A percentile compares a stretch with the other conserved stretches of the same genome.
These are phyloP conservation scores for Drosophila busckii DNA, from an alignment of 1,140 invertebrate species.

Conservation along the genomic window DNA sequence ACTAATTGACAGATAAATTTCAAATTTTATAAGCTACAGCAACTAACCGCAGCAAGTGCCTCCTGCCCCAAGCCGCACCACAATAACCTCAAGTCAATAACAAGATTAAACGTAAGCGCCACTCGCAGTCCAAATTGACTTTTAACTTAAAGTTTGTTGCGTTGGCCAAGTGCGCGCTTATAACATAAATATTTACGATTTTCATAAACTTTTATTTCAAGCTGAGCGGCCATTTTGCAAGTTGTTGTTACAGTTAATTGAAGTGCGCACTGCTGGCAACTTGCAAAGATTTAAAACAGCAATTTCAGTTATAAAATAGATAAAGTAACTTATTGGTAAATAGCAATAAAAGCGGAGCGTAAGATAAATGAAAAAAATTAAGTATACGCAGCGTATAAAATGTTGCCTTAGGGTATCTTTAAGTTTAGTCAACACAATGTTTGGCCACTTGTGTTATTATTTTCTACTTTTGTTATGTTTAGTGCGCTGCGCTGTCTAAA, in stretches of 20 bases:
- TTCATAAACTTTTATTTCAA: slow-evolving; percentile 51
- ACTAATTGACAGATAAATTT: slow-evolving; percentile 31
- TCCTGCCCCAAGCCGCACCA: slow-evolving; percentile 4
- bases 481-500: too few species aligned
- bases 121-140: slow-evolving; percentile 27
- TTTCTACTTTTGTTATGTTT: too few species aligned
- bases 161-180: slow-evolving; percentile 14
- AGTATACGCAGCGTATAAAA: too few species aligned
- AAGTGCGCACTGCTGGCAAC: slow-evolving; percentile 33
- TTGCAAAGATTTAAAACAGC: too few species aligned
- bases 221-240: slow-evolving; percentile 23
- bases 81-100: background rate
- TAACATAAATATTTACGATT: slow-evolving; percentile 67
- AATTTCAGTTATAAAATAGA: slow-evolving; percentile 11
- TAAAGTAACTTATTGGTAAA: too few species aligned
- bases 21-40: slow-evolving; percentile 19
- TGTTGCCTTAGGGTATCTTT: too few species aligned
- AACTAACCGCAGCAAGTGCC: slow-evolving; percentile 17
- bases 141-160: slow-evolving; percentile 14
- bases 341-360: too few species aligned
- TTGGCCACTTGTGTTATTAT: too few species aligned
- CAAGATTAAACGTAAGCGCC: background rate
- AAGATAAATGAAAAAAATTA: too few species aligned
- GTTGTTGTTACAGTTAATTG: slow-evolving; percentile 38
- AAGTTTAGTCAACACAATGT: too few species aligned